Base-by-base conservation (phyloP, 2,888 invertebrate genomes). In the Erannis defoliaria region DNA sequence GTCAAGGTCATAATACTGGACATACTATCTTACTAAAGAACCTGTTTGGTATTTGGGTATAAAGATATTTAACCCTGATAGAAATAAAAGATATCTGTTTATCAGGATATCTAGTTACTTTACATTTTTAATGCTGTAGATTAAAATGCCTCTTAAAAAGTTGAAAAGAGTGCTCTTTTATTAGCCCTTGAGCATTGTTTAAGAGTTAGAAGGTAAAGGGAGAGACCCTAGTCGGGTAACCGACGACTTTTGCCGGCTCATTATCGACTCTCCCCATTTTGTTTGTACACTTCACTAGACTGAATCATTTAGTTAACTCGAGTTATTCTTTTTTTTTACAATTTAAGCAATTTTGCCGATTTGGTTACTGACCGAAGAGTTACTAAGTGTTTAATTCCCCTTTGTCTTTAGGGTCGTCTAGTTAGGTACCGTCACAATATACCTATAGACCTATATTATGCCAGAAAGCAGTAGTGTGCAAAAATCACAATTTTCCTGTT, bases 131-230 rank as follows among this genome's bases (percentile, higher is more conserved):
- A 70, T 69, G 74, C 68, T 71, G 67, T 76, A 69, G 73, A 72
- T 72, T 70, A 66, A 66, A 72, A 72, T 68, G 80, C 78, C 77
- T 74, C 78, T 80, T 74, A 77, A 74, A 79, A 82, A 82, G 70
- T 83, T 77, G 75, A 85, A 89, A 88, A 88, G 89, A 87, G 82
- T 76, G 85, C 85, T 80, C 80, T 83, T 90, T 91, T 88, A 90
- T 89, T 89, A 88, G 85, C 84, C 80, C 80, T 85, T 86, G 86
- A 90, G 88, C 81, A 88, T 87, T 90, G 89, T 90, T 89, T 89
- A 88, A 89, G 88, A 85, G 88, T 87, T 83, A 72, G 81, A 78
- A 82, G 80, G 75, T 66, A 72, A 74, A 84, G 89, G 88, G 84
- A 81, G 80, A 73, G 72, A 77, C 88, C 88, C 85, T 82, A 76